Evolutionary conservation across 2,797 vertebrate species (phyloP), one percentile per base, ranked within the genome.

Genomic region (Bovichtus diacanthus): DNA sequence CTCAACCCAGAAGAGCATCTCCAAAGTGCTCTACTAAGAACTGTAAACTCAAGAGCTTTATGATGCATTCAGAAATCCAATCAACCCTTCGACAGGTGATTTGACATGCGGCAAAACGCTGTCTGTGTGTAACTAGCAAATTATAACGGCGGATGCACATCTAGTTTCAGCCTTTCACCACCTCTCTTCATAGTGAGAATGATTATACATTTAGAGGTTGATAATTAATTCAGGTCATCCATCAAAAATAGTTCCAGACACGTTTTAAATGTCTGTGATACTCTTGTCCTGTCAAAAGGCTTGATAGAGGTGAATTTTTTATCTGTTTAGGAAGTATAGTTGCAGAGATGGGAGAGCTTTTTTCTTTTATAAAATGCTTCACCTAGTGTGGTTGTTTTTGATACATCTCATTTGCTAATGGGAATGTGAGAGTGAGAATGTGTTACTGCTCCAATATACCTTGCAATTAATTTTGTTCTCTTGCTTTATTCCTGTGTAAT

Each of bases 1-100:
- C 16, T 50, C 21, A 59, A 15, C 12, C 7, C 13, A 39, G 34
- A 58, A 23, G 12, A 21, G n/a, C 55, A 65, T 38, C 31, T 47
- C 63, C 23, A 64, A 50, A 38, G 50, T 67, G 50, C 38, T 15
- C 46, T 50, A 10, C 62, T 19, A 31, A 51, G 21, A 27, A 41
- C 34, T 39, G n/a, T 19, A 39, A 65, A 38, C 59, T 38, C 25
- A n/a, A n/a, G 31, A 46, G 50, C 27, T 72, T 62, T 19, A 50
- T 53, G 27, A 53, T 6, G 3, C 27, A 55, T 55, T 27, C 50
- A 27, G 12, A 65, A 54, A 34, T 19, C 46, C 27, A 15, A 16
- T 15, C n/a, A 34, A 31, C 31, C 29, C 6, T 38, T 46, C 13
- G 2, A 50, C 29, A 9, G 16, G 31, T 46, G 38, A 18, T 39